These are phyloP conservation scores for Tridacna gigas DNA, from an alignment of 2,888 invertebrate genomes.

Conservation along the genomic window DNA sequence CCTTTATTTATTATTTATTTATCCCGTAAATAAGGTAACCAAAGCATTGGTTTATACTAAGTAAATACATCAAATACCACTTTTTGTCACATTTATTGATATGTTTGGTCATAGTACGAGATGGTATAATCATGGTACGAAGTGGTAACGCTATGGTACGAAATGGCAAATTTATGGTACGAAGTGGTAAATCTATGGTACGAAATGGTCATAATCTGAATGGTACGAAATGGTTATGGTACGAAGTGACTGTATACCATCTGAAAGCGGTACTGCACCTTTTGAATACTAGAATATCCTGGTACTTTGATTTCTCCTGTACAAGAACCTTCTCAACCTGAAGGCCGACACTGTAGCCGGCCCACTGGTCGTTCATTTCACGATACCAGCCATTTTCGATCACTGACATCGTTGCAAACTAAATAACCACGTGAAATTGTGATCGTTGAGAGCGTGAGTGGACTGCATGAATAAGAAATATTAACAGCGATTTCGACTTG, in stretches of 20 bases:
- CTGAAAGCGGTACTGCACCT: constrained; percentile 69
- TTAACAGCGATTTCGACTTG: too few relatives aligned
- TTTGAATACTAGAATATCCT: constrained; percentile 83
- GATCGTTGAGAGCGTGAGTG: too few relatives aligned
- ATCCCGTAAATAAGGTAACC: too few relatives aligned
- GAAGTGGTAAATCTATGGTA: neutral
- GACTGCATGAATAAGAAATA: too few relatives aligned
- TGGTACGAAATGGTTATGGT: neutral
- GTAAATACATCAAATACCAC: too few relatives aligned
- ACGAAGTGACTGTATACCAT: neutral
- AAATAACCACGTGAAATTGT: too few relatives aligned
- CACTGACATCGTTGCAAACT: constrained; percentile 53
- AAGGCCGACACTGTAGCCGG: constrained; percentile 81
- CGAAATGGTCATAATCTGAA: neutral
- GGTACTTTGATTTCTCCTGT: constrained; percentile 81
- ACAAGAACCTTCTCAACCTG: constrained; percentile 81
- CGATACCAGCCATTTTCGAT: constrained; percentile 95
- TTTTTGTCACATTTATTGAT: too few relatives aligned
- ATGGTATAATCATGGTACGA: too few relatives aligned
- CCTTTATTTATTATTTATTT: too few relatives aligned
- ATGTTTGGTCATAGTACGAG: too few relatives aligned
- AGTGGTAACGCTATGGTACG: too few relatives aligned
- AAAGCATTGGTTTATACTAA: too few relatives aligned
- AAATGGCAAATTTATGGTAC: neutral
- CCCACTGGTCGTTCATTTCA: constrained; percentile 89